phyloP scores from a whole-genome alignment of 2,888 invertebrate genomes.

The Caprella mutica region DNA sequence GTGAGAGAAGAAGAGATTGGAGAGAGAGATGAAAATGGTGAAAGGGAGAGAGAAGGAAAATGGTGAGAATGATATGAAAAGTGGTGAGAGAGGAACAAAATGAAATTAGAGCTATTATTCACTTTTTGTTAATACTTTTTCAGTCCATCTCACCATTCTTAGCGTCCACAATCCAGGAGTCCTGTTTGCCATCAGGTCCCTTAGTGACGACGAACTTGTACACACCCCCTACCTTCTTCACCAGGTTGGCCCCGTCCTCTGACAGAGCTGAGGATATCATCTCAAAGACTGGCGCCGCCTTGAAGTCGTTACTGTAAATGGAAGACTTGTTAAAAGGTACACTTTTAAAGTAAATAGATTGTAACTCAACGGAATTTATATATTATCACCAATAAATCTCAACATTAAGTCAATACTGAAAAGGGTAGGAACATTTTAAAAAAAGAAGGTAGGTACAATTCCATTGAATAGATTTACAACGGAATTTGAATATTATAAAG shows the following conservation, averaged over 20 bases:
- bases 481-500: too few relatives aligned
- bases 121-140: not conserved
- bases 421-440: too few relatives aligned
- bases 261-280: slow-evolving; percentile 68
- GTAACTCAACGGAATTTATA: too few relatives aligned
- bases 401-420: not conserved
- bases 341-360: too few relatives aligned
- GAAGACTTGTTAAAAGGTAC: too few relatives aligned
- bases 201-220: slow-evolving; percentile 82
- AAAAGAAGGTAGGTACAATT: too few relatives aligned
- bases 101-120: not conserved
- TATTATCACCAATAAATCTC: not conserved
- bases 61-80: not conserved
- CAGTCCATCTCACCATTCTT: too few relatives aligned
- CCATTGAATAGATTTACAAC: too few relatives aligned
- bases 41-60: not conserved
- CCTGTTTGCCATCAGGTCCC: slow-evolving; percentile 59
- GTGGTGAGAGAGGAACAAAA: not conserved
- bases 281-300: slow-evolving; percentile 63
- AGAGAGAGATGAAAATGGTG: not conserved
- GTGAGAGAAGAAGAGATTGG: not conserved
- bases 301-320: slow-evolving; percentile 48
- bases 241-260: slow-evolving; percentile 64
- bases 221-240: slow-evolving; percentile 72
- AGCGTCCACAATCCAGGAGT: slow-evolving; percentile 84